A percentile compares a stretch with the other conserved stretches of the same genome.
phyloP scores from a whole-genome alignment of 2,113 vertebrate genomes.

The Sinosuthora webbiana region DNA sequence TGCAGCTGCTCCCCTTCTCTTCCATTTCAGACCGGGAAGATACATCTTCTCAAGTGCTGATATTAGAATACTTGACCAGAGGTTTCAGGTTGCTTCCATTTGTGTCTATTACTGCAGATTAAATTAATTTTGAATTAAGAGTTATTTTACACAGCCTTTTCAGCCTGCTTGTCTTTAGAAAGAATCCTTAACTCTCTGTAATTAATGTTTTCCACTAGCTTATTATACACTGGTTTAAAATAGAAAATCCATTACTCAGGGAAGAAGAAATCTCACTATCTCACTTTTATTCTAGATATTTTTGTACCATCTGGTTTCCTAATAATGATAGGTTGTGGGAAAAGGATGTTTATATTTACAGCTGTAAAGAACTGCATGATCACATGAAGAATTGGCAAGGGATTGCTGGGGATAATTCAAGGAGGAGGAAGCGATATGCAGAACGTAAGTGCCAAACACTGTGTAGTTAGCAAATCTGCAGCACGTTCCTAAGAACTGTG shows the following conservation, averaged over 20 bases:
- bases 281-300: background rate
- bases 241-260: background rate
- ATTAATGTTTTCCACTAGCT: background rate
- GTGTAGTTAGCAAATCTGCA: background rate
- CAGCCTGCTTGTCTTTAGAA: background rate
- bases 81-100: slow-evolving; percentile 39
- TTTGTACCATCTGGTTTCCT: background rate
- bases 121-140: slow-evolving; percentile 29
- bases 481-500: background rate
- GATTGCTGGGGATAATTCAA: background rate
- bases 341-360: slow-evolving; percentile 10
- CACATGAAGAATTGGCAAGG: background rate
- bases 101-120: background rate
- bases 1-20: slow-evolving; percentile 1
- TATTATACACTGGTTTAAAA: background rate
- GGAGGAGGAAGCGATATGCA: background rate
- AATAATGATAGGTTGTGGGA: background rate
- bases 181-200: background rate
- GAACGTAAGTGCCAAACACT: background rate
- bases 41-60: background rate
- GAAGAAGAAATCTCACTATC: background rate
- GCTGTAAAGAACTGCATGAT: background rate
- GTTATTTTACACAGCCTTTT: background rate
- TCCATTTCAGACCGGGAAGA: background rate
- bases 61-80: background rate